A percentile compares a stretch with the other conserved stretches of the same genome.
Evolutionary conservation across 2,797 vertebrate species (phyloP).

Genomic region (Cirrhinus molitorella): DNA sequence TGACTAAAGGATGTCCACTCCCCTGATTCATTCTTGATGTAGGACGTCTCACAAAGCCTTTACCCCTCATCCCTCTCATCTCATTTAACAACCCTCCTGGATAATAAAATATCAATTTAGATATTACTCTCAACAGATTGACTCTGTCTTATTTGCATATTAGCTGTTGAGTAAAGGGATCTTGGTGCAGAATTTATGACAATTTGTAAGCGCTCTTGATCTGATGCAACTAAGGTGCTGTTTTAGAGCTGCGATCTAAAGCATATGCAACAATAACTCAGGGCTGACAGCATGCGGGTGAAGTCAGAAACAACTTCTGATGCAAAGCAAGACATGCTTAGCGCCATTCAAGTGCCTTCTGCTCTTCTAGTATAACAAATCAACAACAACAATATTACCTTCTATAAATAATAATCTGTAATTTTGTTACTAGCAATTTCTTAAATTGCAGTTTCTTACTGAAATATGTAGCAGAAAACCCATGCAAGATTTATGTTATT

Average conservation of each 20-base stretch:
- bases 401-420: too few relatives aligned
- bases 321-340: not conserved
- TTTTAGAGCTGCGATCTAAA: conserved; percentile 20
- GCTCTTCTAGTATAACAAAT: not conserved
- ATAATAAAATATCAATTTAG: conserved; percentile 42
- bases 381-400: not conserved
- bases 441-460: too few relatives aligned
- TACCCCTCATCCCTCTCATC: not conserved
- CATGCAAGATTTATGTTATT: too few relatives aligned
- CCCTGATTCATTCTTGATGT: conserved; percentile 9
- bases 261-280: not conserved
- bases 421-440: too few relatives aligned
- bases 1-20: not conserved
- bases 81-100: conserved; percentile 29
- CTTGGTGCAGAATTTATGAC: conserved; percentile 2
- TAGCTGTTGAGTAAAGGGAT: conserved; percentile 13
- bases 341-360: not conserved
- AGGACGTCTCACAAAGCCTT: conserved; percentile 1
- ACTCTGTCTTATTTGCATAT: conserved; percentile 34
- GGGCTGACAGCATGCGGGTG: not conserved
- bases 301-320: not conserved
- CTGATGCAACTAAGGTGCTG: not conserved
- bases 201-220: not conserved
- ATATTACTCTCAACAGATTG: conserved; percentile 38
- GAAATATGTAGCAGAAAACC: too few relatives aligned